A percentile compares a stretch with the other conserved stretches of the same genome.
Conservation (phyloP, 2,113 vertebrate genomes). For the Cebus imitator region DNA sequence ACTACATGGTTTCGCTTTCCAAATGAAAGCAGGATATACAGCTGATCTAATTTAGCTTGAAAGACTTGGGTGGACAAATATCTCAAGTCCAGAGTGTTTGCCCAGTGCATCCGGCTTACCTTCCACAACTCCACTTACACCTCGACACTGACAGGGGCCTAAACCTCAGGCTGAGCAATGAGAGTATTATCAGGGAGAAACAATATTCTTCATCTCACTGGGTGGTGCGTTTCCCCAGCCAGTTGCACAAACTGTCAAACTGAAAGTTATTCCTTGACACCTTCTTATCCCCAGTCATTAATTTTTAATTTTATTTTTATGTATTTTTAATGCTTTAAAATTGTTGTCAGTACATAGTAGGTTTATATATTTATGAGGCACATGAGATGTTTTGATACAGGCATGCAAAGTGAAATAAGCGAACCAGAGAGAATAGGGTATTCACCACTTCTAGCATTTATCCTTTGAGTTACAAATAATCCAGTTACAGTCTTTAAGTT, state of each 20-base stretch:
- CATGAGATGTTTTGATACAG: no score
- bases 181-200: no score
- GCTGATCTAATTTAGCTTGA: not conserved
- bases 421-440: no score
- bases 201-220: not conserved
- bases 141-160: not conserved
- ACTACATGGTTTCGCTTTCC: not conserved
- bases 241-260: not conserved
- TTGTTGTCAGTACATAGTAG: no score
- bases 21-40: not conserved
- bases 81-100: not conserved
- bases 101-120: not conserved
- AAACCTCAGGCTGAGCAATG: not conserved
- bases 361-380: no score
- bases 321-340: no score
- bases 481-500: no score
- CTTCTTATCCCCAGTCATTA: no score
- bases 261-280: not conserved
- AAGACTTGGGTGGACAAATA: not conserved
- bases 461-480: no score
- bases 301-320: no score
- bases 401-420: no score
- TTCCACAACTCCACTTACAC: rapidly evolving
- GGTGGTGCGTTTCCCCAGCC: rapidly evolving
- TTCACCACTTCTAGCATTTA: no score